Conservation (phyloP, 2,888 invertebrate genomes). For the Hirtodrosophila cameraria region DNA sequence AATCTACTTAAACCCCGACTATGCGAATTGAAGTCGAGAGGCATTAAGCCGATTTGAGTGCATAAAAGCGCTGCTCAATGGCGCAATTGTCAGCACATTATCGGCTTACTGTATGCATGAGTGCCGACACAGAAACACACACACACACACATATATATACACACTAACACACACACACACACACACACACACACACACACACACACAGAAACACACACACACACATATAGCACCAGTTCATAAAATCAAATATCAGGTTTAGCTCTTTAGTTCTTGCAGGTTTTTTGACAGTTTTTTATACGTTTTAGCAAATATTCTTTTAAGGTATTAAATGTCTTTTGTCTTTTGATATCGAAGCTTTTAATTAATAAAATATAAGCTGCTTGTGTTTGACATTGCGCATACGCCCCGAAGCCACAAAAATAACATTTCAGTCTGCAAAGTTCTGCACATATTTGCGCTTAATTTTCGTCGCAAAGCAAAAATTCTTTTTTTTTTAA, state of each 20-base stretch:
- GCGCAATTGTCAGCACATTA: conserved; percentile 69
- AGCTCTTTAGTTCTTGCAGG: neutral
- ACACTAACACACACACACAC: neutral
- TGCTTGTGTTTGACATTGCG: conserved; percentile 13
- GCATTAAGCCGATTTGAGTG: conserved; percentile 66
- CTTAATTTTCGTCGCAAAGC: conserved; percentile 30
- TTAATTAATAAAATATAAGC: conserved; percentile 31
- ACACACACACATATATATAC: neutral
- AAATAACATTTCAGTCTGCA: neutral
- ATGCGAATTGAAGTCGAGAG: conserved; percentile 68
- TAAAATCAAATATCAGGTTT: conserved; percentile 8
- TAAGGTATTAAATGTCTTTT: neutral
- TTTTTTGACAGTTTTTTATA: neutral
- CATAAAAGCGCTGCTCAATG: conserved; percentile 56
- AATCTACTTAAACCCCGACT: conserved; percentile 60
- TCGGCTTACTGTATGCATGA: conserved; percentile 71
- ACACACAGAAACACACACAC: neutral
- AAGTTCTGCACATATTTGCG: conserved; percentile 41
- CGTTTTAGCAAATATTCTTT: neutral
- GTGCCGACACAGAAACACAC: conserved; percentile 38
- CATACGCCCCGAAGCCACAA: conserved; percentile 11
- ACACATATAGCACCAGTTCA: neutral
- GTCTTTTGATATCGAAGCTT: neutral
- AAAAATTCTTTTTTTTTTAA: conserved; percentile 15
- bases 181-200: conserved; percentile 5